Percentiles rank a stretch among this genome's conserved stretches.
phyloP scores from a whole-genome alignment of 1,140 invertebrate species.

The Anastrepha obliqua region DNA sequence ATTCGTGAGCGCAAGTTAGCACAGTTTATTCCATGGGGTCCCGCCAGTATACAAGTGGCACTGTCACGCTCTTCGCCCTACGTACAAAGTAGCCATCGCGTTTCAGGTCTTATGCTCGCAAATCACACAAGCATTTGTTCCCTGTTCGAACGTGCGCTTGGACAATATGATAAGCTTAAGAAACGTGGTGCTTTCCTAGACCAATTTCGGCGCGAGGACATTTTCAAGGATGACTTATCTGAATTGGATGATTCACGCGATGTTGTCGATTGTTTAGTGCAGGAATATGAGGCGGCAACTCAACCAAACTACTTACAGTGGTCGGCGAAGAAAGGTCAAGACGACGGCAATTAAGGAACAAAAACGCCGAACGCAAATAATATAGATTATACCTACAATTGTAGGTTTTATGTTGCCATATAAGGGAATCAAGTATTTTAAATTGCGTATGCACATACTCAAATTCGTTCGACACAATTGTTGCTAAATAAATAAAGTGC shows the following conservation, averaged over 20 bases:
- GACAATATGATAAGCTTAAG: conserved; percentile 95
- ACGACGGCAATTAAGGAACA: not conserved
- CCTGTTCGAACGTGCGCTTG: conserved; percentile 81
- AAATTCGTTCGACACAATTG: not conserved
- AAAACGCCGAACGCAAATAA: not conserved
- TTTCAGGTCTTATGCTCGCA: conserved; percentile 97
- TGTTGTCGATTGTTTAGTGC: conserved; percentile 93
- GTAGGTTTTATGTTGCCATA: not conserved
- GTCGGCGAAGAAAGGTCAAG: conserved; percentile 64
- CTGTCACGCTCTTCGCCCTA: conserved; percentile 96
- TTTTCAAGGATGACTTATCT: conserved; percentile 92
- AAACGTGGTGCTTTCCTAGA: conserved; percentile 97
- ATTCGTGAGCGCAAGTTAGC: conserved; percentile 96
- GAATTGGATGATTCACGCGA: conserved; percentile 93
- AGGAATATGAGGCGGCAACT: conserved; percentile 96
- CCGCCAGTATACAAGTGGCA: conserved; percentile 97
- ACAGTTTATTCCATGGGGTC: conserved; percentile 98
- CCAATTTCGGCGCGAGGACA: conserved; percentile 95
- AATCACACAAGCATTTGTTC: conserved; percentile 99
- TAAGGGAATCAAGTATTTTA: not conserved
- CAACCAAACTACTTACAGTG: conserved; percentile 88
- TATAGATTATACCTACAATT: not conserved
- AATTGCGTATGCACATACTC: not conserved
- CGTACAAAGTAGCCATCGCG: conserved; percentile 94
- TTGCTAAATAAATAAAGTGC: not conserved